phyloP scores from a whole-genome alignment of 1,140 invertebrate genomes.

The Drosophila aff. region DNA sequence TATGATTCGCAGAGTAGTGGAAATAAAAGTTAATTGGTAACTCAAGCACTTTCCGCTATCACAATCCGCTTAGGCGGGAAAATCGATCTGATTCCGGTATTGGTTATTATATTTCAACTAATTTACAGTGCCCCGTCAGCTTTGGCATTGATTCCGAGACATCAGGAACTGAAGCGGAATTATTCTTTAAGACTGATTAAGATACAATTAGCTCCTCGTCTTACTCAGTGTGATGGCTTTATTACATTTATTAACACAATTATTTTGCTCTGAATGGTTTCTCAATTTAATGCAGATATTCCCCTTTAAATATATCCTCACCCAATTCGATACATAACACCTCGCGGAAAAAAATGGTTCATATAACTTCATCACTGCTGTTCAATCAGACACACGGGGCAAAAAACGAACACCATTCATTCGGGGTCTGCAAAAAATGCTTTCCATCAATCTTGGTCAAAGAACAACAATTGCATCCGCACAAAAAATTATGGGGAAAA shows the following conservation, averaged over 20 bases:
- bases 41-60: slow-evolving; percentile 44
- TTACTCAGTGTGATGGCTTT: slow-evolving; percentile 25
- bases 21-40: slow-evolving; percentile 64
- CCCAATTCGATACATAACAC: slow-evolving; percentile 13
- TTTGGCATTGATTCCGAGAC: slow-evolving; percentile 3
- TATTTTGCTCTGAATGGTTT: background rate
- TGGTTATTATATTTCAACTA: slow-evolving; percentile 8
- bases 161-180: slow-evolving; percentile 10
- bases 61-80: slow-evolving; percentile 18
- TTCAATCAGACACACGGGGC: slow-evolving; percentile 36
- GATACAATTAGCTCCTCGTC: background rate
- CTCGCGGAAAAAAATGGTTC: slow-evolving; percentile 16
- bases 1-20: slow-evolving; percentile 1
- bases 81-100: slow-evolving; percentile 20
- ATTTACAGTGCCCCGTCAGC: slow-evolving; percentile 18
- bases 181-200: slow-evolving; percentile 11
- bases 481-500: slow-evolving; percentile 1
- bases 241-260: slow-evolving; percentile 1
- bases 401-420: slow-evolving; percentile 22
- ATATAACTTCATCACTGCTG: slow-evolving; percentile 46
- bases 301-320: slow-evolving; percentile 6
- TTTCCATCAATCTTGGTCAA: slow-evolving; percentile 42
- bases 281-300: slow-evolving; percentile 16
- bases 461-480: slow-evolving; percentile 31
- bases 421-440: slow-evolving; percentile 18